These are phyloP conservation scores for Tiliacea aurago DNA, from an alignment of 2,888 invertebrate genomes.

Conservation along the genomic window DNA sequence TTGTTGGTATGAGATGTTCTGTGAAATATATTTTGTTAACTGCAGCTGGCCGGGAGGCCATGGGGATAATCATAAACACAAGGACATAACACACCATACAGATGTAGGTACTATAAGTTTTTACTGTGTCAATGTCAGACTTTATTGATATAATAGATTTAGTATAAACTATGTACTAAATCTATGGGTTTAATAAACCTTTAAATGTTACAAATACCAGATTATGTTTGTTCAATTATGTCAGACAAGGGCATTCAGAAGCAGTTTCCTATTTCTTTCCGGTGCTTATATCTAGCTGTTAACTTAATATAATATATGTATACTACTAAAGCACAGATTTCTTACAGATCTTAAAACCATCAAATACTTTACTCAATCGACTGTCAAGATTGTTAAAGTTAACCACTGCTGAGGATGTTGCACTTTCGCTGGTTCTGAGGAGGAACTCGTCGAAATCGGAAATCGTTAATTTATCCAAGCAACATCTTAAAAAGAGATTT, in stretches of 20 bases:
- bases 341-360: constrained; percentile 94
- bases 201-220: constrained; percentile 35
- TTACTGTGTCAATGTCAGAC: constrained; percentile 69
- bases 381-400: constrained; percentile 96
- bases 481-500: constrained; percentile 95
- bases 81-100: constrained; percentile 78
- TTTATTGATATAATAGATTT: constrained; percentile 56
- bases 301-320: constrained; percentile 20
- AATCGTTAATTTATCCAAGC: constrained; percentile 93
- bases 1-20: constrained; percentile 65
- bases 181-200: constrained; percentile 25
- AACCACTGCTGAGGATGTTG: constrained; percentile 97
- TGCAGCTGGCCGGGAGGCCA: constrained; percentile 80
- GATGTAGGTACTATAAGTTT: constrained; percentile 77
- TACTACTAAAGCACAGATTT: constrained; percentile 61
- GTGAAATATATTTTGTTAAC: constrained; percentile 79
- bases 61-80: constrained; percentile 67
- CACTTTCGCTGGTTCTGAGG: constrained; percentile 96
- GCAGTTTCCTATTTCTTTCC: constrained; percentile 42
- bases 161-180: too few relatives aligned
- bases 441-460: constrained; percentile 95
- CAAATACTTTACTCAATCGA: constrained; percentile 95
- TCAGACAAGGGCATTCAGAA: constrained; percentile 41
- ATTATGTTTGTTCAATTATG: constrained; percentile 29
- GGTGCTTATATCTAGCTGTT: constrained; percentile 48